phyloP scores from a whole-genome alignment of 2,797 vertebrate species.

The Epinephelus awoara region DNA sequence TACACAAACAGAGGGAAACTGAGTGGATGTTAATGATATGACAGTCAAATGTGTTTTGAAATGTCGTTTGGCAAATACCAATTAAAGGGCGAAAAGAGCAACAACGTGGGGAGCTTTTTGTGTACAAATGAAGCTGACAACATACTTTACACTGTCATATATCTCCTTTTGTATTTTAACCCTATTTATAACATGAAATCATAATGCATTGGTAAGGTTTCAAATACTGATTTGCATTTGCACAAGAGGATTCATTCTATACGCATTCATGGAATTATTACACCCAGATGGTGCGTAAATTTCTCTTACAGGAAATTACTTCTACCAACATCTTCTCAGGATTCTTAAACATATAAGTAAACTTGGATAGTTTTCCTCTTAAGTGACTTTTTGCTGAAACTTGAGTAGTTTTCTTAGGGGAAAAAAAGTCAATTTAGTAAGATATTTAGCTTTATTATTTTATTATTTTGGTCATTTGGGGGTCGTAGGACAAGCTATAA shows the following conservation, averaged over 20 bases:
- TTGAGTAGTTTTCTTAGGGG: not conserved
- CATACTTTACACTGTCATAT: constrained; percentile 33
- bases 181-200: constrained; percentile 11
- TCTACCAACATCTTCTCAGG: too few species aligned
- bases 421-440: not conserved
- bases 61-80: constrained; percentile 70
- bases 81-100: constrained; percentile 71
- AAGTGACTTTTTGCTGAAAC: too few species aligned
- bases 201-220: not conserved
- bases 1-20: constrained; percentile 64
- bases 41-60: constrained; percentile 78
- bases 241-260: not conserved
- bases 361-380: too few species aligned
- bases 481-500: too few species aligned
- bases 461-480: too few species aligned
- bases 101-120: constrained; percentile 39
- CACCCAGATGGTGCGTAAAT: too few species aligned
- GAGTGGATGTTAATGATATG: constrained; percentile 75
- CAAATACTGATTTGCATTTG: constrained; percentile 19
- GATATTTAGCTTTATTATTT: too few species aligned
- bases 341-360: too few species aligned
- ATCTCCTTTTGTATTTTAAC: constrained; percentile 33
- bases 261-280: not conserved
- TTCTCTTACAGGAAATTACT: too few species aligned
- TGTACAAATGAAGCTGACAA: constrained; percentile 33